Evolutionary conservation across 2,797 vertebrate genomes (phyloP).

Genomic region (Neosalanx taihuensis): DNA sequence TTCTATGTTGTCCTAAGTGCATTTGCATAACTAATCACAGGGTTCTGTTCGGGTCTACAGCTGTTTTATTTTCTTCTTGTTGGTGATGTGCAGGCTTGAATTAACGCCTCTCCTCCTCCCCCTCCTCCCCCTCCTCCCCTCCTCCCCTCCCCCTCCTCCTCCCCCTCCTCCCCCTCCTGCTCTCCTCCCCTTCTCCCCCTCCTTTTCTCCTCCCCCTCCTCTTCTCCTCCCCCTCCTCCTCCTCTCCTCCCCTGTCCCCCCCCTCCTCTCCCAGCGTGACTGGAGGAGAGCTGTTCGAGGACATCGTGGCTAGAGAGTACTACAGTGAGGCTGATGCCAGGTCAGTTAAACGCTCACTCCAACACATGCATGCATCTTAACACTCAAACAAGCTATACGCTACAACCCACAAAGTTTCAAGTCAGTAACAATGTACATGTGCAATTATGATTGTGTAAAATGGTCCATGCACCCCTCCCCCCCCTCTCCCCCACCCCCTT

Average conservation of each 20-base stretch:
- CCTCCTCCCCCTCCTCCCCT: background rate
- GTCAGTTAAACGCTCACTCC: conserved; percentile 69
- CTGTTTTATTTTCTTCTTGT: background rate
- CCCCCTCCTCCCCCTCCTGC: conserved; percentile 15
- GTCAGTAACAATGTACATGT: no score
- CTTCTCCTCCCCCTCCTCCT: background rate
- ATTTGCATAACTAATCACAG: background rate
- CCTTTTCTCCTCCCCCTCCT: background rate
- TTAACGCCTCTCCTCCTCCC: background rate
- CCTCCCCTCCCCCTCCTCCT: background rate
- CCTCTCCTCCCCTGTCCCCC: background rate
- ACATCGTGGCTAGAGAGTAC: conserved; percentile 97
- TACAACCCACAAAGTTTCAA: no score
- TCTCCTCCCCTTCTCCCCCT: no score
- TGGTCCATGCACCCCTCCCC: no score
- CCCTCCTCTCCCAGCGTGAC: conserved; percentile 82
- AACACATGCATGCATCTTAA: background rate
- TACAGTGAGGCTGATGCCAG: conserved; percentile 99
- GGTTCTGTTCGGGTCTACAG: background rate
- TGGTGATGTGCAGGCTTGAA: background rate
- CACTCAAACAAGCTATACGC: background rate
- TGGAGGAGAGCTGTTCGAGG: conserved; percentile 96
- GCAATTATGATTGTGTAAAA: no score
- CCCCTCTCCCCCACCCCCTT: no score
- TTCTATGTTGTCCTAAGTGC: background rate